phyloP scores from a whole-genome alignment of 2,797 vertebrate species.

The Centroberyx gerrardi region DNA sequence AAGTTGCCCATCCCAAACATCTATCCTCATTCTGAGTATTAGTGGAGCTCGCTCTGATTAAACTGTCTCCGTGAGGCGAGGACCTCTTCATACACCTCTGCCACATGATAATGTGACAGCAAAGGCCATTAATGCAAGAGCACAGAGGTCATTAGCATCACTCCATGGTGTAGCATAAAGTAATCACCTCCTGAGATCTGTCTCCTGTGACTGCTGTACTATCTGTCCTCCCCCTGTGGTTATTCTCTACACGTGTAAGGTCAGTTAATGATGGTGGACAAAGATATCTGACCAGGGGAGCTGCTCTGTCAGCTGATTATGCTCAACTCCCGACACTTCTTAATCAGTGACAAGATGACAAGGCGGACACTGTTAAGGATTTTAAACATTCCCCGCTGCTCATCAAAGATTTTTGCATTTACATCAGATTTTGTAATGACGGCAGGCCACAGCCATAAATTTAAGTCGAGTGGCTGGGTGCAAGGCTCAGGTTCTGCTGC shows the following conservation, averaged over 20 bases:
- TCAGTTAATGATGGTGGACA: conserved; percentile 87
- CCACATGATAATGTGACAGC: conserved; percentile 82
- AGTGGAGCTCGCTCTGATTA: conserved; percentile 70
- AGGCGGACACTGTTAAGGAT: conserved; percentile 75
- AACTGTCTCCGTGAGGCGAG: conserved; percentile 73
- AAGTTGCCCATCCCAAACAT: conserved; percentile 58
- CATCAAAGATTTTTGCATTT: conserved; percentile 61
- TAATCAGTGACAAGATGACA: conserved; percentile 81
- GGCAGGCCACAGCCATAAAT: conserved; percentile 47
- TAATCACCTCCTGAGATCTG: conserved; percentile 83
- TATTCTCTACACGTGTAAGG: conserved; percentile 81
- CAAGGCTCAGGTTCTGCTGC: conserved; percentile 51
- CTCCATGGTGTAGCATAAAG: conserved; percentile 87
- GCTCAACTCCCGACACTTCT: conserved; percentile 74
- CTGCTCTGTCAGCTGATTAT: conserved; percentile 78
- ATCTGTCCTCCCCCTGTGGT: conserved; percentile 80
- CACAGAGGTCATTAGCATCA: conserved; percentile 89
- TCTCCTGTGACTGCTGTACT: conserved; percentile 78
- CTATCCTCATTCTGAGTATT: conserved; percentile 57
- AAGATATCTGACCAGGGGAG: conserved; percentile 78
- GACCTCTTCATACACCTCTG: conserved; percentile 78
- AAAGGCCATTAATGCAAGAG: conserved; percentile 87
- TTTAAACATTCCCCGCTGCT: conserved; percentile 77
- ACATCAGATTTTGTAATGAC: conserved; percentile 25
- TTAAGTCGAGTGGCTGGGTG: conserved; percentile 56